Base-by-base conservation (phyloP, 2,888 invertebrate genomes). In the Meiosimyza decipiens region DNA sequence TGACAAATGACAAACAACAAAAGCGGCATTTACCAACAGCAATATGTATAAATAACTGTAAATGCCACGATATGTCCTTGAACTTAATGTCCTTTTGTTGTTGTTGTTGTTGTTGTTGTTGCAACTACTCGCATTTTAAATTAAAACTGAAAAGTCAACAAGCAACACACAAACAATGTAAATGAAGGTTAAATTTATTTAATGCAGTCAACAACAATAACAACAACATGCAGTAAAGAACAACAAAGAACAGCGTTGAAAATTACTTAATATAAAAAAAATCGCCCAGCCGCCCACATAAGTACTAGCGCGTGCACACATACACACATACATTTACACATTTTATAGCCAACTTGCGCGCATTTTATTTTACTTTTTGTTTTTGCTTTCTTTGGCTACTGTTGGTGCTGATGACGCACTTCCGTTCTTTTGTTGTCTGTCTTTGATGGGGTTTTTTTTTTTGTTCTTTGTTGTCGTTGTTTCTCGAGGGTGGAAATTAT, bases 361-460 rank as follows among this genome's bases (percentile, higher is more conserved):
- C 40, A 40, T 40, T 40, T 40, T 1, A 40, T 9, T 40, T 40
- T 40, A 9, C 9, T 40, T 15, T 57, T 18, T 57, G 55, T 6
- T 55, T 55, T 55, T 55, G 55, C n/a, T 55, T 55, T 55, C 18
- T 55, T 13, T 55, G 12, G 18, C 15, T 57, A 28, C 28, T 57
- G 28, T 13, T 28, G 12, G 57, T 11, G 22, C 28, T 57, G 57
- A 57, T 57, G 57, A 57, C 57, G 57, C 57, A 57, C 57, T 57
- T 57, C 57, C 57, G 57, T 57, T 22, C 12, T 57, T 57, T 28
- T 57, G 22, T 57, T 18, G 22, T 22, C 18, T 55, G 55, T 16
- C 55, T 54, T 55, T 16, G 55, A 2, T 55, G 16, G 16, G 16
- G 16, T 22, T 22, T 16, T 28, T 28, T 28, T 40, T 9, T 40